Evolutionary conservation across 1,140 invertebrate genomes (phyloP).

Genomic region (Drosophila gunungcola): DNA sequence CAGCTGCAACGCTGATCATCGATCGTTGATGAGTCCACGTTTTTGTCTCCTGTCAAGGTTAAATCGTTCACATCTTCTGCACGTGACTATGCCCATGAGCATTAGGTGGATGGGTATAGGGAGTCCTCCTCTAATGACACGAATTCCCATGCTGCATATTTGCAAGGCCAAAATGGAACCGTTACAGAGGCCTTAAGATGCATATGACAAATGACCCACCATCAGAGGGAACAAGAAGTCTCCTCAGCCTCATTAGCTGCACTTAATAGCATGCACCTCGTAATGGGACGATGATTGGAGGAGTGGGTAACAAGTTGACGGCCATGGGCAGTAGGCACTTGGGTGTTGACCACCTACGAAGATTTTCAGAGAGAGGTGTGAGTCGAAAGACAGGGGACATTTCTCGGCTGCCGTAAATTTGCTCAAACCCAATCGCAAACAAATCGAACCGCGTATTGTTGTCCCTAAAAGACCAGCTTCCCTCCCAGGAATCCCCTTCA

Average conservation of each 20-base stretch:
- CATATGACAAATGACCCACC: constrained; percentile 57
- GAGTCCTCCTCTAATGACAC: constrained; percentile 50
- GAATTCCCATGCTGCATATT: constrained; percentile 61
- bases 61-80: constrained; percentile 48
- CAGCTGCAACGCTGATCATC: constrained; percentile 44
- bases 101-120: constrained; percentile 2
- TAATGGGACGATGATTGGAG: background rate
- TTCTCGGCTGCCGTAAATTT: constrained; percentile 58
- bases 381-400: constrained; percentile 27
- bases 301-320: constrained; percentile 5
- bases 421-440: constrained; percentile 73
- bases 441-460: constrained; percentile 71
- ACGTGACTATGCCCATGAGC: constrained; percentile 32
- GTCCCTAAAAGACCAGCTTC: constrained; percentile 54
- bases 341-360: constrained; percentile 56
- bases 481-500: background rate
- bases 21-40: constrained; percentile 57
- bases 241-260: constrained; percentile 16
- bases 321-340: constrained; percentile 4
- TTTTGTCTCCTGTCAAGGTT: constrained; percentile 65
- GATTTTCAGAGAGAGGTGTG: constrained; percentile 32
- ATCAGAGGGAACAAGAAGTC: constrained; percentile 1
- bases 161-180: constrained; percentile 27
- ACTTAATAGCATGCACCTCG: constrained; percentile 56
- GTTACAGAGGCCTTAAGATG: constrained; percentile 39